A percentile compares a stretch with the other conserved stretches of the same genome.
Evolutionary conservation across 2,888 invertebrate genomes (phyloP).

Genomic region (Lochmaea crataegi): DNA sequence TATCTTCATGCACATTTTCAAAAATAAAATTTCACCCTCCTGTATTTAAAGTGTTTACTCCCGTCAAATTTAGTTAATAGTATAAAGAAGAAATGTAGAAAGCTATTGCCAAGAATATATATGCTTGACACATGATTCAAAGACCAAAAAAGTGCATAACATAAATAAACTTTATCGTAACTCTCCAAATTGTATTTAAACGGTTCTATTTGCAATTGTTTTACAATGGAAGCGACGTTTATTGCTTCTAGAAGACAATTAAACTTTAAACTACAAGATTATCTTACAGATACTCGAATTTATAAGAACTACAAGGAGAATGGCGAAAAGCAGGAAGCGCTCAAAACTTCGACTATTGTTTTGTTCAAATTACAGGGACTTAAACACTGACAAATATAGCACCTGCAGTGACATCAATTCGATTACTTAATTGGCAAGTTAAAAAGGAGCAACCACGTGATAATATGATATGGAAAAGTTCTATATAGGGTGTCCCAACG

Average conservation of each 20-base stretch:
- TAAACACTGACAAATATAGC: too few relatives aligned
- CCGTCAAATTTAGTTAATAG: not conserved
- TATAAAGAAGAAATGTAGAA: too few relatives aligned
- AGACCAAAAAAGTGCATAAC: conserved; percentile 19
- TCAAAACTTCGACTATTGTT: not conserved
- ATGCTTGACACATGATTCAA: not conserved
- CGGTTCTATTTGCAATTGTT: conserved; percentile 45
- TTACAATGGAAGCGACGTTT: conserved; percentile 48
- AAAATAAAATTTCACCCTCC: too few relatives aligned
- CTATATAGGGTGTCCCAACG: too few relatives aligned
- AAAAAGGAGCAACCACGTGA: too few relatives aligned
- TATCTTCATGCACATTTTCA: too few relatives aligned
- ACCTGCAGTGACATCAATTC: too few relatives aligned
- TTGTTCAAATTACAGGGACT: not conserved
- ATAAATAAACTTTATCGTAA: conserved; percentile 35
- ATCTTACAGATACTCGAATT: conserved; percentile 54
- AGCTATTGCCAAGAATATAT: not conserved
- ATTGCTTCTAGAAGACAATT: conserved; percentile 52
- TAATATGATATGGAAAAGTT: too few relatives aligned
- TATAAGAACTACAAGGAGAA: conserved; percentile 51
- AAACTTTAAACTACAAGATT: conserved; percentile 52
- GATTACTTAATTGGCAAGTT: too few relatives aligned
- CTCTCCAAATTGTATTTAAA: conserved; percentile 42
- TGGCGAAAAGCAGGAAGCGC: conserved; percentile 48
- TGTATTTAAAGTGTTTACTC: not conserved